A percentile compares a stretch with the other conserved stretches of the same genome.
phyloP scores from a whole-genome alignment of 2,797 vertebrate genomes.

The Melanotaenia maccullochi region DNA sequence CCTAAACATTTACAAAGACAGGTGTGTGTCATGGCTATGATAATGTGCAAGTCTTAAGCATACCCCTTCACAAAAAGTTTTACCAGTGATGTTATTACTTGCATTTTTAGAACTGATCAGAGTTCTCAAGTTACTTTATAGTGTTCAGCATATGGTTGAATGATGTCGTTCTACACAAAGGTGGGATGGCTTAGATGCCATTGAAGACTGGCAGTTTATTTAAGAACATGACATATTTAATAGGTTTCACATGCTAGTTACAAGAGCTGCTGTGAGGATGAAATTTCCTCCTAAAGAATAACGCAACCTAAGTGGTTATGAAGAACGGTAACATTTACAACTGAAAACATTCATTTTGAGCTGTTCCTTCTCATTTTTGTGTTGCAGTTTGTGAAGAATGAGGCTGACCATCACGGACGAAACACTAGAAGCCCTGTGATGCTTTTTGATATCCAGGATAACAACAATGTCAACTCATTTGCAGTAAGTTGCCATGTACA shows the following conservation, averaged over 20 bases:
- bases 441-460: conserved; percentile 85
- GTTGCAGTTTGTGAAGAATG: conserved; percentile 81
- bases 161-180: conserved; percentile 37
- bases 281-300: conserved; percentile 26
- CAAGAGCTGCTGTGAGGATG: conserved; percentile 29
- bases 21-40: not conserved
- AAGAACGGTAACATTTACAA: conserved; percentile 13
- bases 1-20: not conserved
- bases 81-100: not conserved
- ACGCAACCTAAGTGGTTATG: conserved; percentile 8
- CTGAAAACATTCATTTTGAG: conserved; percentile 16
- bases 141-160: conserved; percentile 41
- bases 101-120: not conserved
- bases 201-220: conserved; percentile 21
- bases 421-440: conserved; percentile 84
- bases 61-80: not conserved
- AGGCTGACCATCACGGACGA: conserved; percentile 77
- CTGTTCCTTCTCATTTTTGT: conserved; percentile 19
- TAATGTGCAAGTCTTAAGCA: not conserved
- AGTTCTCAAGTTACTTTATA: not conserved
- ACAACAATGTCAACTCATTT: conserved; percentile 87
- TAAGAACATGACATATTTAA: conserved; percentile 44
- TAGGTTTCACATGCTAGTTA: conserved; percentile 49
- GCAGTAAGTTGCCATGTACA: conserved; percentile 72
- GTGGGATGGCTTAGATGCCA: conserved; percentile 31